A percentile compares a stretch with the other conserved stretches of the same genome.
Evolutionary conservation across 2,797 vertebrate genomes (phyloP).

Genomic region (Gouania willdenowi): DNA sequence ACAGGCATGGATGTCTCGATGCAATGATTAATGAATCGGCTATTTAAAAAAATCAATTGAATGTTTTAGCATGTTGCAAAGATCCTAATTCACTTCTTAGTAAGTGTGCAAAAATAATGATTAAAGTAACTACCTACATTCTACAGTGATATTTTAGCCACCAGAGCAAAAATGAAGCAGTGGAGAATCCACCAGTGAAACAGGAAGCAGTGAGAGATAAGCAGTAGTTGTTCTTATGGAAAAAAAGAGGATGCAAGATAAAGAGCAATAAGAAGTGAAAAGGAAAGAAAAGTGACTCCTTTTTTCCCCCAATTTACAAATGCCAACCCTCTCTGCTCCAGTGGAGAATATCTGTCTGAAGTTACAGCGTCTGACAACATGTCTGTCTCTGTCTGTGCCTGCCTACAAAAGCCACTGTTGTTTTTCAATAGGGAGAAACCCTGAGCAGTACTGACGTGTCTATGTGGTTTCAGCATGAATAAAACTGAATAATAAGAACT

Average conservation of each 20-base stretch:
- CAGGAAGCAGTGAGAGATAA: conserved; percentile 25
- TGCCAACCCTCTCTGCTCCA: conserved; percentile 41
- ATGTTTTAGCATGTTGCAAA: no score
- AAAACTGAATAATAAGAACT: neutral
- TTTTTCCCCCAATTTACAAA: conserved; percentile 32
- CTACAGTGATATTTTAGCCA: no score
- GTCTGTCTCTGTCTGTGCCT: conserved; percentile 49
- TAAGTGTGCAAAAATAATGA: no score
- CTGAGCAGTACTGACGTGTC: conserved; percentile 20
- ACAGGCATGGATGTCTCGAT: no score
- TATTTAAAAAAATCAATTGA: no score
- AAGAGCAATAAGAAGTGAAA: conserved; percentile 43
- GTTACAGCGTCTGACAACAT: conserved; percentile 56
- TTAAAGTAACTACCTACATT: no score
- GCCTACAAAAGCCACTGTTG: conserved; percentile 51
- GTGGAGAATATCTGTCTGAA: conserved; percentile 51
- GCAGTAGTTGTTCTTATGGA: conserved; percentile 5
- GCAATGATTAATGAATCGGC: no score
- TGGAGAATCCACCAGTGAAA: no score
- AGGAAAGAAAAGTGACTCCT: conserved; percentile 44
- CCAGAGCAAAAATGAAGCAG: no score
- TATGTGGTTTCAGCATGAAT: neutral
- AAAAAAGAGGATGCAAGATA: neutral
- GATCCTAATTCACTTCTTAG: no score
- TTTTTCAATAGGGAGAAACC: conserved; percentile 55